These are phyloP conservation scores for Octodon degus DNA, from an alignment of 2,113 vertebrate species.

Conservation along the genomic window DNA sequence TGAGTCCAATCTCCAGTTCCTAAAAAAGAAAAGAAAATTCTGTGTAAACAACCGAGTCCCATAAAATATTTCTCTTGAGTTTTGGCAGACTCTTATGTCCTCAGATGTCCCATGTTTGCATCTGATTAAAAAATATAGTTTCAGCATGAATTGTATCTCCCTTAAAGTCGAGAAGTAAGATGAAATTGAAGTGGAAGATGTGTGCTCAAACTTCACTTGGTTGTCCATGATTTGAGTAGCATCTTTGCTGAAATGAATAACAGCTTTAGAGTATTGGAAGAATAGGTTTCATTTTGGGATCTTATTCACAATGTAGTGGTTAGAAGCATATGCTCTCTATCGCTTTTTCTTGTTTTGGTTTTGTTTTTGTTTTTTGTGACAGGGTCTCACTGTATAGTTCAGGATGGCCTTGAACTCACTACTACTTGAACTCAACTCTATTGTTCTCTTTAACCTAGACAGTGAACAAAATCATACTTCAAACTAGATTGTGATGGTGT, in stretches of 20 bases:
- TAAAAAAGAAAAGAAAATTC: too few relatives aligned
- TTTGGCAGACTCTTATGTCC: background rate
- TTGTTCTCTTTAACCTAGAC: constrained; percentile 7
- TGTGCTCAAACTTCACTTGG: constrained; percentile 1
- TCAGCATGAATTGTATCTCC: background rate
- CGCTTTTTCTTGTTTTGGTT: background rate
- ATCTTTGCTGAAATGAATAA: constrained; percentile 28
- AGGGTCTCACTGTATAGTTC: background rate
- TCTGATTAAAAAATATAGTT: background rate
- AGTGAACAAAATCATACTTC: background rate
- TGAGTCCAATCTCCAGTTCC: too few relatives aligned
- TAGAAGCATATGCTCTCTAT: background rate
- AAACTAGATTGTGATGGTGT: background rate
- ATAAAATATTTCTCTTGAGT: constrained; percentile 1
- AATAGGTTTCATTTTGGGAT: background rate
- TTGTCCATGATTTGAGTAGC: background rate
- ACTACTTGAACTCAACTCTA: background rate
- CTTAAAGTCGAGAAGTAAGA: constrained; percentile 29
- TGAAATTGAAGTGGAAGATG: background rate
- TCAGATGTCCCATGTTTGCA: background rate
- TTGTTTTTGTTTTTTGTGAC: background rate
- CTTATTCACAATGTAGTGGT: background rate
- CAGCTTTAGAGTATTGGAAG: constrained; percentile 34
- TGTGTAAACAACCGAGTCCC: background rate
- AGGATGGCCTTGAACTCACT: background rate